Evolutionary conservation across 2,888 invertebrate genomes (phyloP), one percentile per base, ranked within the genome.

Genomic region (Timema podura): DNA sequence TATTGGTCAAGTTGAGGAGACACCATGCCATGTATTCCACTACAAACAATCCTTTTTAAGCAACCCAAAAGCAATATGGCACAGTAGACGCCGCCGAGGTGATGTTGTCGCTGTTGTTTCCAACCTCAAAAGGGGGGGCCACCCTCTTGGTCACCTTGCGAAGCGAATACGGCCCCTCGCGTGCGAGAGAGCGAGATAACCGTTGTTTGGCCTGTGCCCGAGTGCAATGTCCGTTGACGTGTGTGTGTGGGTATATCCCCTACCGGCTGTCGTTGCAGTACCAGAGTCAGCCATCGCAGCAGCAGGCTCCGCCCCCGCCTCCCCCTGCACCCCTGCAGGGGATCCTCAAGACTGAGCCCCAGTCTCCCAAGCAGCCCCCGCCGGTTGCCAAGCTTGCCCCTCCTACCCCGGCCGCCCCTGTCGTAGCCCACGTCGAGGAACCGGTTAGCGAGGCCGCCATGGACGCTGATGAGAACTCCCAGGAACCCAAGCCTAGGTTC

Each of bases 251-350:
- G 69, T 74, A 74, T 74, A 74, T 74, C 74, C 74, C 74, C 73
- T 71, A 70, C 67, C 72, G 74, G 71, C 74, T 74, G 71, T 74
- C 64, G 59, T 74, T 74, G 65, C 74, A 74, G 74, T 70, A 73
- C 68, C 82, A 68, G 82, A 82, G 75, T 81, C 81, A 79, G 61
- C 71, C 66, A 49, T 71, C 61, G 45, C 68, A 48, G 45, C 75
- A 70, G 71, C 73, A 66, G 57, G 74, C 71, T 47, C 72, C 71
- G 16, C 73, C 45, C 68, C 75, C 72, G 16, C 75, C 74, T 72
- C 74, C 68, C n/a, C 74, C 59, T 48, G 70, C 64, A 47, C 70
- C 74, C 76, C 75, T 70, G 16, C 47, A 64, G 30, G 70, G 64
- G 49, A 68, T 73, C 57, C 51, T 71, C 48, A 54, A 48, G 68